Base-by-base conservation (phyloP, 2,797 vertebrate genomes). In the Prunella strophiata region DNA sequence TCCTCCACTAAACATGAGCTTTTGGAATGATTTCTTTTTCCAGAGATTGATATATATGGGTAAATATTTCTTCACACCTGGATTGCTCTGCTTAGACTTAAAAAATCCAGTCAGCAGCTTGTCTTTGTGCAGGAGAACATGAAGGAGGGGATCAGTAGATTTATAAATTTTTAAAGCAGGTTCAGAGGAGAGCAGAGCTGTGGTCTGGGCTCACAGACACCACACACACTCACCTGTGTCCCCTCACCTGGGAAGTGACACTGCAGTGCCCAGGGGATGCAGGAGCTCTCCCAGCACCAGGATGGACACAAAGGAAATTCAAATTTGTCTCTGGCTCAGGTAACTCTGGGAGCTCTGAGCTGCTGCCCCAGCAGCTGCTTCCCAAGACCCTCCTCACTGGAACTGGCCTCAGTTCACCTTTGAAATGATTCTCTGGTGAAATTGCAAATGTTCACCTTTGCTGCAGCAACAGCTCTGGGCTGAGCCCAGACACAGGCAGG, bases 391-490 rank as follows among this genome's bases (percentile, higher is more conserved):
- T 42, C n/a, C 50, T 38, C 26, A 8, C 40, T 32, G 51, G 1
- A 2, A 5, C 9, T 47, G 47, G 16, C 27, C 50, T 42, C 54
- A 2, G 22, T 23, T 89, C 8, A 1, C 27, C 57, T 77, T 9
- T 17, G 61, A n/a, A 65, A 57, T 0, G 9, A 10, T 43, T 42
- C 15, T 73, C n/a, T 4, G 54, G 65, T 58, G 54, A 11, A 34
- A 2, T 3, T 19, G 38, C 29, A 29, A 17, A 50, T 0, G 6
- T 8, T 42, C 51, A 5, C 50, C 29, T 59, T 36, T 3, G 6
- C 29, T n/a, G 34, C 51, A 81, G 51, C 91, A 76, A 6, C 52
- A 21, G 52, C 26, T 18, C 26, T 3, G 59, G 86, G 82, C 3
- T 22, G 61, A 88, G 78, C 58, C 13, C 52, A 30, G 67, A 17